Percentiles rank a stretch among this genome's conserved stretches.
Evolutionary conservation across 2,888 invertebrate genomes (phyloP).

Genomic region (Nomada flava): DNA sequence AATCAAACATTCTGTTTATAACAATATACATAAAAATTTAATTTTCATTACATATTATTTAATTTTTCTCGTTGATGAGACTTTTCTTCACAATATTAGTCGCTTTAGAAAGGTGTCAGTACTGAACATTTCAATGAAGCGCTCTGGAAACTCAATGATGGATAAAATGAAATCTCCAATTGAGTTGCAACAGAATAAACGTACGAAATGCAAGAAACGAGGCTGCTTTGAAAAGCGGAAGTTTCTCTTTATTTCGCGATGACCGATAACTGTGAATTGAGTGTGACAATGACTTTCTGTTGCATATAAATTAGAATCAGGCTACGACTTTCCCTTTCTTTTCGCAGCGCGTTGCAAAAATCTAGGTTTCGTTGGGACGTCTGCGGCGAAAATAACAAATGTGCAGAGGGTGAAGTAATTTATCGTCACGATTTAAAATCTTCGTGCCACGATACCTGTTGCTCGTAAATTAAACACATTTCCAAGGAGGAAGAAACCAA

Average conservation of each 20-base stretch:
- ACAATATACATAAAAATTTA: no score
- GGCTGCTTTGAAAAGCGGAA: constrained; percentile 23
- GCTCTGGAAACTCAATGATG: not conserved
- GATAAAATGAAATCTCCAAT: not conserved
- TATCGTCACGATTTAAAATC: not conserved
- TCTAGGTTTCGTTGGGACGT: not conserved
- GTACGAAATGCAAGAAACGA: constrained; percentile 8
- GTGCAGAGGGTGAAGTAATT: not conserved
- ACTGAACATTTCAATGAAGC: not conserved
- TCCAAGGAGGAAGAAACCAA: constrained; percentile 3
- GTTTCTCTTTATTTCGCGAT: constrained; percentile 40
- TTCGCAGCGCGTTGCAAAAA: constrained; percentile 17
- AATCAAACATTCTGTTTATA: no score
- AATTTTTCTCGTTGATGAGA: no score
- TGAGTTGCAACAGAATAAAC: constrained; percentile 3
- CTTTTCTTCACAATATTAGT: no score
- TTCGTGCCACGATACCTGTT: not conserved
- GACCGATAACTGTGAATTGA: constrained; percentile 37
- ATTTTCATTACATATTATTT: no score
- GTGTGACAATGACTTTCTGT: constrained; percentile 47
- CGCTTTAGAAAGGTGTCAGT: no score
- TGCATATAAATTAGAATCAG: constrained; percentile 37
- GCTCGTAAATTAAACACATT: constrained; percentile 8
- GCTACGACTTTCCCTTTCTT: constrained; percentile 60
- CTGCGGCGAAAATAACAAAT: constrained; percentile 8